phyloP scores from a whole-genome alignment of 2,888 invertebrate species.

The Caenorhabditis afra region DNA sequence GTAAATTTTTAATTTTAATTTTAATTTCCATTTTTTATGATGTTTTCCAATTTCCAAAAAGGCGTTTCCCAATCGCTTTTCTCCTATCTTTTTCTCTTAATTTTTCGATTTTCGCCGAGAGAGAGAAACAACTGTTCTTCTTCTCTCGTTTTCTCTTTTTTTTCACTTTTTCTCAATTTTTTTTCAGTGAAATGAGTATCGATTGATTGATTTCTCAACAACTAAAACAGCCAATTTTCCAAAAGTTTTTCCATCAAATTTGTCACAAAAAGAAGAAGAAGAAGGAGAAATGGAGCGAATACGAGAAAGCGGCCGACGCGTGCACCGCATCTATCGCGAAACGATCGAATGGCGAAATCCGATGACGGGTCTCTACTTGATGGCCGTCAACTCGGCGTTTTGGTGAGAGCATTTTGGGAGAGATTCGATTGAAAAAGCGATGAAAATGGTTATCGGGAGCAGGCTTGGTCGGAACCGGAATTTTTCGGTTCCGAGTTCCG shows the following conservation, averaged over 20 bases:
- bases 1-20: background rate
- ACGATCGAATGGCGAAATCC: constrained; percentile 76
- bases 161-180: background rate
- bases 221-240: no score
- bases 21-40: background rate
- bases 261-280: background rate
- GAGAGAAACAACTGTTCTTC: no score
- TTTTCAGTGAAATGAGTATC: constrained; percentile 16
- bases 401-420: constrained; percentile 65
- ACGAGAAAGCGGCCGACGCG: constrained; percentile 31
- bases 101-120: background rate
- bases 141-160: constrained; percentile 2
- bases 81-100: background rate
- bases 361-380: constrained; percentile 73
- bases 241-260: no score
- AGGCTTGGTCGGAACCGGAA: no score
- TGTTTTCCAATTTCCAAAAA: background rate
- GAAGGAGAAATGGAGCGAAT: constrained; percentile 56
- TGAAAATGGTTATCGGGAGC: no score
- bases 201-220: constrained; percentile 2
- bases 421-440: background rate
- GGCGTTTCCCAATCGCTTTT: constrained; percentile 10
- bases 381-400: constrained; percentile 74
- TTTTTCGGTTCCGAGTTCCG: no score
- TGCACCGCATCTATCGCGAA: constrained; percentile 54